Evolutionary conservation across 1,140 invertebrate genomes (phyloP), one percentile per base, ranked within the genome.

Genomic region (Hycleus cichorii): DNA sequence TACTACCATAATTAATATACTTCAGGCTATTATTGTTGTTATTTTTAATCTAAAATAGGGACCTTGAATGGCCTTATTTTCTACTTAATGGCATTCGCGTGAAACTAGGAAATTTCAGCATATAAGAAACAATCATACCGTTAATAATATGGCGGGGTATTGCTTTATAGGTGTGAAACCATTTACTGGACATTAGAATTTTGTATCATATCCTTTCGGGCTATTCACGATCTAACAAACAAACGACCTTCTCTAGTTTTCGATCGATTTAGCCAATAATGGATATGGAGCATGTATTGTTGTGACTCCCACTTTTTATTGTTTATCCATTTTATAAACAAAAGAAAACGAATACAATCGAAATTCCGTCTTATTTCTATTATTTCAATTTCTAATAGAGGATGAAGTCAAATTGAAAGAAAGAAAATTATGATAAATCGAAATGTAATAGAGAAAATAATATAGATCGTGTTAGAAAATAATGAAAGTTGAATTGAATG

Each of bases 141-240:
- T 45, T 53, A 56, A 47, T 55, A 39, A 25, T 32, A 55, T 24
- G 43, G 27, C 40, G 24, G 27, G 39, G 6, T 39, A 10, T 32
- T 32, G 32, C 32, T 32, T 52, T 42, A 45, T 10, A 55, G 53
- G 53, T 55, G 53, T 47, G 53, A 55, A 55, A 47, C 10, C 49
- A 40, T 39, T 32, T 39, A 52, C 49, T 18, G 40, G 10, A 26
- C 39, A n/a, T 44, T 32, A 18, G 18, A 18, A 1, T 18, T 18
- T 18, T 18, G 18, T 18, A 18, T 18, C 18, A 18, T 18, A 32
- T 47, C 39, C 54, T 47, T 57, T 44, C 48, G 25, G 54, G 54
- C 54, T 32, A 40, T 26, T 49, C 52, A 55, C 52, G 52, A 53
- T 45, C 12, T 24, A 32, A 32, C 32, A 32, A 32, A 32, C 32